Percentiles rank a stretch among this genome's conserved stretches.
Conservation (phyloP, 2,113 vertebrate species). For the Blennius ocellaris region DNA sequence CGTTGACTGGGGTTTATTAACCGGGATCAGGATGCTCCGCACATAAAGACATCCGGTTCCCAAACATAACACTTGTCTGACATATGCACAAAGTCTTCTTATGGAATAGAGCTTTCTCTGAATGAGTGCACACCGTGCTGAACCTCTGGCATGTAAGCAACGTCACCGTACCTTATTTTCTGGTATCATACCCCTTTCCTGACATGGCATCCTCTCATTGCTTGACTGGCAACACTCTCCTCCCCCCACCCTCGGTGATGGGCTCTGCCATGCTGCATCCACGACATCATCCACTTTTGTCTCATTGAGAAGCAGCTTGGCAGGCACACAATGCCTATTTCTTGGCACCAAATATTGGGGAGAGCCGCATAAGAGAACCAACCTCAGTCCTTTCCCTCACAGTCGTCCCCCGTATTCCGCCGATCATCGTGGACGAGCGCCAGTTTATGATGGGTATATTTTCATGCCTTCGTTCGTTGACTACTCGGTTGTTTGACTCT, state of each 20-base stretch:
- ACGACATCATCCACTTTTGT: conserved; percentile 67
- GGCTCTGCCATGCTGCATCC: conserved; percentile 68
- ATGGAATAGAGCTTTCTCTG: conserved; percentile 38
- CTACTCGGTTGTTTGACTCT: conserved; percentile 28
- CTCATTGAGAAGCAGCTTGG: conserved; percentile 78
- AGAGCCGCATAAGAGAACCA: conserved; percentile 49
- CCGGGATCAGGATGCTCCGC: conserved; percentile 25
- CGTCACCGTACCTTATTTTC: conserved; percentile 41
- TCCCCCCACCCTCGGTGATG: conserved; percentile 58
- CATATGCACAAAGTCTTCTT: conserved; percentile 55
- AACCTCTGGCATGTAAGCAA: conserved; percentile 50
- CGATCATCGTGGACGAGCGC: conserved; percentile 58
- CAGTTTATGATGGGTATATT: conserved; percentile 58
- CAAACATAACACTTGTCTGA: conserved; percentile 34
- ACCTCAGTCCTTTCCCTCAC: conserved; percentile 48
- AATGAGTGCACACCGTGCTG: conserved; percentile 1
- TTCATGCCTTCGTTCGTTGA: conserved; percentile 44
- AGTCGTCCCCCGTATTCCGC: conserved; percentile 34
- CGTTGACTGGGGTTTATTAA: conserved; percentile 22
- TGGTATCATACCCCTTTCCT: conserved; percentile 54
- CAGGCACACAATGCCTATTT: conserved; percentile 75
- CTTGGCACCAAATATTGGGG: conserved; percentile 72
- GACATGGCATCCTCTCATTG: conserved; percentile 70
- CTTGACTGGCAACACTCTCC: conserved; percentile 67
- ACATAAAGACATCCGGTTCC: conserved; percentile 30